Percentiles rank a stretch among this genome's conserved stretches.
These are phyloP conservation scores for Orius insidiosus DNA, from an alignment of 1,140 invertebrate species.

Conservation along the genomic window DNA sequence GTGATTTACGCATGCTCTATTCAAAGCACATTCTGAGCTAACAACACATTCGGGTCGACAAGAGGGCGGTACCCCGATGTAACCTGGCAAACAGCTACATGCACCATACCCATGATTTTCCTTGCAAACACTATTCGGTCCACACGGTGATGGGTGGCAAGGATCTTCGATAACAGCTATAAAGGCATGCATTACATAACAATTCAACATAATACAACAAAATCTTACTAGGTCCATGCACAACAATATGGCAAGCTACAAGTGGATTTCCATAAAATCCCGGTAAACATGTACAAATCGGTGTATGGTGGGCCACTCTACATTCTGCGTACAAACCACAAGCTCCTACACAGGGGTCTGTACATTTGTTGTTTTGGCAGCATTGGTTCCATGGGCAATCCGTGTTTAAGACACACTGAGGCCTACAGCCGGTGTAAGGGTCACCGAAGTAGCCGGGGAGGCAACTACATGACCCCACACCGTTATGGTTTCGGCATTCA, in stretches of 20 bases:
- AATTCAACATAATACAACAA: constrained; percentile 6
- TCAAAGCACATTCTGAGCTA: constrained; percentile 59
- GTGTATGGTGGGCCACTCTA: constrained; percentile 67
- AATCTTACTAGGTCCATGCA: constrained; percentile 21
- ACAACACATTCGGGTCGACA: constrained; percentile 70
- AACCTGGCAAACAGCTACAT: constrained; percentile 60
- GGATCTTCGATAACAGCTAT: too few species aligned
- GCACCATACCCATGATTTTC: constrained; percentile 53
- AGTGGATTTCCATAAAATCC: constrained; percentile 68
- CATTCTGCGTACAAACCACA: constrained; percentile 72
- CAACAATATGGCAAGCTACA: constrained; percentile 36
- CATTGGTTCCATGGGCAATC: constrained; percentile 65
- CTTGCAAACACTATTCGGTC: constrained; percentile 59
- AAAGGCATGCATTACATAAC: not conserved
- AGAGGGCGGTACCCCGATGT: constrained; percentile 53
- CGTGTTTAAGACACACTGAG: constrained; percentile 61
- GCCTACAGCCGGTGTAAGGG: constrained; percentile 53
- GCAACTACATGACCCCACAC: constrained; percentile 42
- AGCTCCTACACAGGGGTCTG: constrained; percentile 60
- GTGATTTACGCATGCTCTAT: constrained; percentile 63
- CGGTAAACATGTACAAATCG: constrained; percentile 54
- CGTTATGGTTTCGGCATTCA: constrained; percentile 34
- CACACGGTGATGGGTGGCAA: constrained; percentile 34
- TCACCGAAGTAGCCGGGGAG: constrained; percentile 55
- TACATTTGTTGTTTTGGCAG: constrained; percentile 64